A percentile compares a stretch with the other conserved stretches of the same genome.
Evolutionary conservation across 2,113 vertebrate species (phyloP).

Genomic region (Heterocephalus glaber): DNA sequence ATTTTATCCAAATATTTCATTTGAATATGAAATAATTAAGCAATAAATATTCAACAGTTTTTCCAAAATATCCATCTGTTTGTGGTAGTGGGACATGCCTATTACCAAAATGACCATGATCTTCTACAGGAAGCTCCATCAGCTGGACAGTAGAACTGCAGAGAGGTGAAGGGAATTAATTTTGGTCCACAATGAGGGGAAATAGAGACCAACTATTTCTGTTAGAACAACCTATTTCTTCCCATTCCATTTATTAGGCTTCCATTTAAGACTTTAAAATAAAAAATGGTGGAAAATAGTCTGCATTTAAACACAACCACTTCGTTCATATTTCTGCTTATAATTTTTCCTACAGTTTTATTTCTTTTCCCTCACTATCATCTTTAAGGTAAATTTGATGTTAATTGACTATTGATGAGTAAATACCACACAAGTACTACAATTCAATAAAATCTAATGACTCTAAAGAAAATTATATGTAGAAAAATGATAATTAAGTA

Average conservation of each 20-base stretch:
- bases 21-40: background rate
- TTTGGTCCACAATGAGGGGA: background rate
- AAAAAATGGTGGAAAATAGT: background rate
- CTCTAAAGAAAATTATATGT: background rate
- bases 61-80: background rate
- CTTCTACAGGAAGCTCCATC: background rate
- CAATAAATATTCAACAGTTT: background rate
- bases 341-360: background rate
- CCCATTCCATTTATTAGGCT: background rate
- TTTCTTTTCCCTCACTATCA: background rate
- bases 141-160: background rate
- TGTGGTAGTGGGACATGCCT: background rate
- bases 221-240: background rate
- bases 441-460: background rate
- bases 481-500: background rate
- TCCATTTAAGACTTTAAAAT: background rate
- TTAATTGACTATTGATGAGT: background rate
- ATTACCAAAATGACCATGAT: background rate
- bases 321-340: background rate
- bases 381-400: background rate
- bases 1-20: background rate
- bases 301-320: background rate
- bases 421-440: background rate
- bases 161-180: background rate
- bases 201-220: background rate